Evolutionary conservation across 2,797 vertebrate species (phyloP).

Genomic region (Propithecus perrieri): DNA sequence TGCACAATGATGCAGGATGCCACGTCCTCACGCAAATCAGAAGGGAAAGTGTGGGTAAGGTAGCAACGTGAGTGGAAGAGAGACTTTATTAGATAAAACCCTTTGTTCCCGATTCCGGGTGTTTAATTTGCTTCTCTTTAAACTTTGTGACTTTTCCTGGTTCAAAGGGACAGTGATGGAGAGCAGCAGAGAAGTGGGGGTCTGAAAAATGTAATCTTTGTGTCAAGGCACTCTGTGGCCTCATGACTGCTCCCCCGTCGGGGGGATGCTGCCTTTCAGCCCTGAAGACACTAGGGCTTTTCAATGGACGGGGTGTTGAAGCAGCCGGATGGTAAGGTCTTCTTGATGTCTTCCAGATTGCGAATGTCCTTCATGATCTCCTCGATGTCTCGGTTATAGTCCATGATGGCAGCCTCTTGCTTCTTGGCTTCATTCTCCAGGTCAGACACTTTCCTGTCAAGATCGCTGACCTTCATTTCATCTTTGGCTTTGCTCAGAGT

Average conservation of each 20-base stretch:
- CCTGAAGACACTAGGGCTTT: slow-evolving; percentile 87
- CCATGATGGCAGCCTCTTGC: slow-evolving; percentile 93
- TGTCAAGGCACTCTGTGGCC: slow-evolving; percentile 85
- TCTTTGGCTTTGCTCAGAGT: slow-evolving; percentile 92
- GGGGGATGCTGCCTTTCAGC: slow-evolving; percentile 65
- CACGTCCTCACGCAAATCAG: slow-evolving; percentile 68
- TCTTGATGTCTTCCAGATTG: slow-evolving; percentile 98
- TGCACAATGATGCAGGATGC: slow-evolving; percentile 63
- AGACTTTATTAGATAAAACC: slow-evolving; percentile 79
- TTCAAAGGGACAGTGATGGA: slow-evolving; percentile 83
- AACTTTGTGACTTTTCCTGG: slow-evolving; percentile 82
- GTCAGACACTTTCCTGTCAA: slow-evolving; percentile 93
- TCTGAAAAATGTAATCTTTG: slow-evolving; percentile 82
- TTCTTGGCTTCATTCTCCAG: slow-evolving; percentile 91
- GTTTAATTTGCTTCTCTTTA: slow-evolving; percentile 83
- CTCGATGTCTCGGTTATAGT: slow-evolving; percentile 94
- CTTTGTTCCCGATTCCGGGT: slow-evolving; percentile 82
- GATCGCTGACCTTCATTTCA: slow-evolving; percentile 91
- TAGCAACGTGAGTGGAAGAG: slow-evolving; percentile 74
- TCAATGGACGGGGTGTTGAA: slow-evolving; percentile 98
- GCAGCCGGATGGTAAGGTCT: slow-evolving; percentile 95
- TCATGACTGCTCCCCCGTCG: slow-evolving; percentile 71
- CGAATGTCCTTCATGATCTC: slow-evolving; percentile 95
- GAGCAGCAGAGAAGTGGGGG: slow-evolving; percentile 82
- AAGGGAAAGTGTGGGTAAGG: slow-evolving; percentile 75